A percentile compares a stretch with the other conserved stretches of the same genome.
Evolutionary conservation across 2,888 invertebrate genomes (phyloP).

Genomic region (Chirona hameri): DNA sequence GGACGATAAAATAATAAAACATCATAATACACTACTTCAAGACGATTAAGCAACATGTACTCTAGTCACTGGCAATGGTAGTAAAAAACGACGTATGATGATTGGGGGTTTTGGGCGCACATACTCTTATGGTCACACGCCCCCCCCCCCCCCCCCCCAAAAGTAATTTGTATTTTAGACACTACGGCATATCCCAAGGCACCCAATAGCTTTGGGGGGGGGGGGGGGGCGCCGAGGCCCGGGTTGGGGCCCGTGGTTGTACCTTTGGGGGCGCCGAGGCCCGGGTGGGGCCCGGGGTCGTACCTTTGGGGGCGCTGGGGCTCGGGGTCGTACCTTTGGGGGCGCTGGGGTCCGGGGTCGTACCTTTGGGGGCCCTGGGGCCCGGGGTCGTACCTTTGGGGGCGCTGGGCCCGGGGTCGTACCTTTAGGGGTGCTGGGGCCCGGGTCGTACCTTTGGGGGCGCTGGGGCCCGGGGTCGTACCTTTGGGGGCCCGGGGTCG

Average conservation of each 20-base stretch:
- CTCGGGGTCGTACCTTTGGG: background rate
- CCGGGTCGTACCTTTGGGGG: constrained; percentile 12
- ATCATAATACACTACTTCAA: too few relatives aligned
- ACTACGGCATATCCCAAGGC: too few relatives aligned
- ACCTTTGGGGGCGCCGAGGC: background rate
- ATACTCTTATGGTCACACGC: too few relatives aligned
- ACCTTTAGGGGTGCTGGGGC: background rate
- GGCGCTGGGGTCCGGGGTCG: background rate
- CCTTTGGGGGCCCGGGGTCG: background rate
- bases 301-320: background rate
- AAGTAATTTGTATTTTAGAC: too few relatives aligned
- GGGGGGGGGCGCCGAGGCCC: background rate
- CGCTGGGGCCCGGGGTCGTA: background rate
- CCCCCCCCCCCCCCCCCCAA: too few relatives aligned
- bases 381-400: background rate
- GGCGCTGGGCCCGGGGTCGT: background rate
- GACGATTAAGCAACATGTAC: too few relatives aligned
- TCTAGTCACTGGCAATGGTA: too few relatives aligned
- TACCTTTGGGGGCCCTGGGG: background rate
- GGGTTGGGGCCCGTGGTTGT: background rate
- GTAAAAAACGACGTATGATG: too few relatives aligned
- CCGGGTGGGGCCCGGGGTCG: background rate
- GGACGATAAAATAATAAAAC: too few relatives aligned
- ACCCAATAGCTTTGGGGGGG: too few relatives aligned
- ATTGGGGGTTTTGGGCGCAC: too few relatives aligned